phyloP scores from a whole-genome alignment of 2,113 vertebrate species.

The Catharus fuscescens region DNA sequence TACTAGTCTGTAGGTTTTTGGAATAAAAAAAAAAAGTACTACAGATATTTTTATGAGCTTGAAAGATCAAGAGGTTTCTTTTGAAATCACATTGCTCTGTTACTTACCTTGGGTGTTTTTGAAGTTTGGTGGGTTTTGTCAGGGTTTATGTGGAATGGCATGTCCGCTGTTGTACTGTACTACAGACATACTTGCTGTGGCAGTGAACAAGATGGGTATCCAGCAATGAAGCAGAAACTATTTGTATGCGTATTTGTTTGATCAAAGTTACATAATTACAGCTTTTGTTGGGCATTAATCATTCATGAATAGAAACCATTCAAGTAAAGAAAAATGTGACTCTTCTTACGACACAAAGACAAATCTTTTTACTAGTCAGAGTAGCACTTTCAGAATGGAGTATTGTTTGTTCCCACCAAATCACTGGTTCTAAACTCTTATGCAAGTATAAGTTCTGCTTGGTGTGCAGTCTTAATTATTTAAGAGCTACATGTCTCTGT shows the following conservation, averaged over 20 bases:
- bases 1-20: neutral
- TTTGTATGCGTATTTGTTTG: neutral
- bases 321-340: slow-evolving; percentile 35
- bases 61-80: neutral
- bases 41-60: neutral
- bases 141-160: neutral
- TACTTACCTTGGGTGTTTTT: neutral
- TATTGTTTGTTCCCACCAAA: slow-evolving; percentile 5
- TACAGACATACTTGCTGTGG: neutral
- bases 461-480: neutral
- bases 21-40: neutral
- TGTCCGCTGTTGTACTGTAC: neutral
- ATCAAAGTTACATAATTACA: slow-evolving; percentile 47
- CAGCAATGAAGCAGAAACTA: neutral
- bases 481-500: neutral
- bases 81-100: neutral
- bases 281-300: slow-evolving; percentile 46
- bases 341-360: slow-evolving; percentile 32
- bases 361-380: slow-evolving; percentile 34
- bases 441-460: neutral
- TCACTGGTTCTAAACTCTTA: slow-evolving; percentile 9
- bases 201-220: neutral
- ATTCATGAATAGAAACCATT: slow-evolving; percentile 56
- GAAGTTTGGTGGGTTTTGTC: neutral
- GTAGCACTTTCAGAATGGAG: neutral